Base-by-base conservation (phyloP, 2,888 invertebrate genomes). In the Hipparchia semele region DNA sequence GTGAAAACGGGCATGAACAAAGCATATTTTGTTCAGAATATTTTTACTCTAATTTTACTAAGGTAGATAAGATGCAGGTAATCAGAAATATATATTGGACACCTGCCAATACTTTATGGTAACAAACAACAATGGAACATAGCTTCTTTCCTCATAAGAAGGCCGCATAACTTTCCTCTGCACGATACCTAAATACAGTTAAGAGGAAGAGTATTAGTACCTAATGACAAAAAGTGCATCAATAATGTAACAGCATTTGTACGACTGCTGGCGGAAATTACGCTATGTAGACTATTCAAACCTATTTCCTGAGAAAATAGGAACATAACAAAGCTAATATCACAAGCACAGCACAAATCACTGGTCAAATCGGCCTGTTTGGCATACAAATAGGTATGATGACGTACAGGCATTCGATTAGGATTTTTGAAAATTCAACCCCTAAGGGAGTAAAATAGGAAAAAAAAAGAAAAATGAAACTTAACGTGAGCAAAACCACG, bases 151-250 rank as follows among this genome's bases (percentile, higher is more conserved):
- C 51, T 64, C 51, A 4, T 46, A 45, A 13, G 49, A 9, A 23
- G 51, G 51, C 23, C 64, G 6, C 65, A 65, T 65, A 65, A 65
- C 53, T 65, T 65, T 33, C 65, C 12, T 10, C 12, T 39, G 33
- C 53, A 33, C 53, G 53, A 12, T 65, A 65, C 53, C 12, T 65
- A 65, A 65, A 65, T 33, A 53, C 33, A 33, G 65, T 62, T 49
- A 49, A 8, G 13, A 49, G 62, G 62, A 62, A 62, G 46, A 49
- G 49, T 49, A 13, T 7, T 5, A 23, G 23, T 39, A 39, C 39
- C 5, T 58, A 6, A 58, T 60, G 12, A 62, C 51, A 65, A 65
- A 65, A 65, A 65, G 33, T 53, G 65, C 53, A 53, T 65, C 65
- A 65, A 65, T 65, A 65, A 65, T 53, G 13, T 62, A 53, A 65